Evolutionary conservation across 2,888 invertebrate genomes (phyloP).

Genomic region (Lacanobia oleracea): DNA sequence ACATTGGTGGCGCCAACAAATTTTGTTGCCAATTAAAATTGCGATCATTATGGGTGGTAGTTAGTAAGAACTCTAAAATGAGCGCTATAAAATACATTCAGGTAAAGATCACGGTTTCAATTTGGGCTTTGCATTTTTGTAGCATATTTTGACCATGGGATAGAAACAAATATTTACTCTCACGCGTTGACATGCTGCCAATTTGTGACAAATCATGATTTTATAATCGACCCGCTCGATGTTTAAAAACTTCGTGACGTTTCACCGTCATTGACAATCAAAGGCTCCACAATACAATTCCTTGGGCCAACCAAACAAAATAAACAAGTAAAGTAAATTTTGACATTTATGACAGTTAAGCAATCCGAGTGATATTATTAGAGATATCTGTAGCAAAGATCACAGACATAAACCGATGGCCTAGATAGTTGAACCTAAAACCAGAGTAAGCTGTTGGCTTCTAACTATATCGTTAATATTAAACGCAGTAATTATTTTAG

Average conservation of each 20-base stretch:
- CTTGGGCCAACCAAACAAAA: conserved; percentile 14
- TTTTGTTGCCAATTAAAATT: conserved; percentile 29
- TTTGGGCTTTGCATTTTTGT: not conserved
- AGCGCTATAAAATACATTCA: not conserved
- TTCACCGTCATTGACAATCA: conserved; percentile 7
- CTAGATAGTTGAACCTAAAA: conserved; percentile 53
- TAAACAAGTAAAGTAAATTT: not conserved
- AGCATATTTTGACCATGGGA: too few relatives aligned
- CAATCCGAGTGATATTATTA: conserved; percentile 28
- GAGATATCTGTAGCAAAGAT: conserved; percentile 32
- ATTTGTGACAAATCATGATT: conserved; percentile 6
- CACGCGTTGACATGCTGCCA: conserved; percentile 3
- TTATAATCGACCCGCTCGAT: not conserved
- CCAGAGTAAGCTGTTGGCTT: conserved; percentile 42
- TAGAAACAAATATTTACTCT: not conserved
- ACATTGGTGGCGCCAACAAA: conserved; percentile 15
- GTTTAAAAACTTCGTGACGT: conserved; percentile 7
- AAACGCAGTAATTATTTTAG: conserved; percentile 53
- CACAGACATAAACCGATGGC: conserved; percentile 33
- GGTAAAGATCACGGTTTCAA: not conserved
- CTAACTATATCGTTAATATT: conserved; percentile 48
- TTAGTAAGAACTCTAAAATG: not conserved
- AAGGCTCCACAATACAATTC: conserved; percentile 3
- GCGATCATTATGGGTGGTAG: not conserved
- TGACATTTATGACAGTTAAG: conserved; percentile 34